Evolutionary conservation across 2,113 vertebrate genomes (phyloP), one percentile per base, ranked within the genome.

Genomic region (Nyctereutes procyonoides): DNA sequence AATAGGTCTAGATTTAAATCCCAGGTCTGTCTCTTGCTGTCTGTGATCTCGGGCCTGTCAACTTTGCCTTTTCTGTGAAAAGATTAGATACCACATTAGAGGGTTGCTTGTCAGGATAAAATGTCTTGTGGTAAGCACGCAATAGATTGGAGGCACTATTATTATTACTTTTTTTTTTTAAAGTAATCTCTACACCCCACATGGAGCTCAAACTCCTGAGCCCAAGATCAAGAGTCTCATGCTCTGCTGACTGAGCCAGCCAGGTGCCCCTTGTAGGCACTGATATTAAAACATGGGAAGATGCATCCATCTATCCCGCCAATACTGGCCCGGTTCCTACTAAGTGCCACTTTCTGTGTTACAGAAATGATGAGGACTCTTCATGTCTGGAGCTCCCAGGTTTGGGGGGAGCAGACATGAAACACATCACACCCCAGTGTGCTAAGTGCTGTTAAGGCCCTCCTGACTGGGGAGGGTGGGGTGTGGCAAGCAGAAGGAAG

Each of bases 381-480:
- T 83, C 30, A 6, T 0, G 2, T 38, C 38, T 69, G 11, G 1
- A 22, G 48, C 48, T 35, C 60, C 12, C 56, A 89, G 77, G 51
- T 28, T 53, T 84, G 3, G 48, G 35, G 35, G 35, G 28, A 74
- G 16, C 38, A 51, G 89, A 56, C 4, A 0, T 28, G 4, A 83
- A 22, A 48, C 32, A 56, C 5, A 32, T 5, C 13, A n/a, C 19
- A 65, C 5, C 26, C 43, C n/a, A 2, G 10, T 9, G 20, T 55
- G 60, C 65, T 58, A 56, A 30, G 19, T 14, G 35, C 69, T 24
- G 12, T 28, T 76, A 2, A 30, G 53, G 76, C 86, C 84, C 76
- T 92, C 62, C 73, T 71, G 88, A 62, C 74, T 85, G 43, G 69
- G 88, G 35, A 94, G 93, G 81, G 91, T 88, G 77, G 51, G 81